Evolutionary conservation across 2,113 vertebrate genomes (phyloP), one percentile per base, ranked within the genome.

Genomic region (Brachyistius frenatus): DNA sequence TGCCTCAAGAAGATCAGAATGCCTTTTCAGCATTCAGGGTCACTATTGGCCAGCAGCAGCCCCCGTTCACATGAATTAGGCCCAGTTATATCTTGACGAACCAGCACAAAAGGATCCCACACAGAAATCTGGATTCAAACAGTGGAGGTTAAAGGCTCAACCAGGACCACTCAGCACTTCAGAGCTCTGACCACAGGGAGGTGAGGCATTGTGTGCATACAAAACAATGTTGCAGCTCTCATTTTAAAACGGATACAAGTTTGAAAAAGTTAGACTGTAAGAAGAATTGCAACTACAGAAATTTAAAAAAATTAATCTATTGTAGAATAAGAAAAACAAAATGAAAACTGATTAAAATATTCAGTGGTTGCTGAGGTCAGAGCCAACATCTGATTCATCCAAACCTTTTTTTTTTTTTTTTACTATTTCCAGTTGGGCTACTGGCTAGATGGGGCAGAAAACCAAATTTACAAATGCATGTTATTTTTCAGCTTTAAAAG

Each of bases 1-100:
- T 93, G 76, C 85, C 91, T 95, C 93, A 74, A 92, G 93, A 93
- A 94, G 93, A 95, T 94, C 94, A 95, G 81, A 88, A 91, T 88
- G 66, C 70, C 81, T 89, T 90, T 93, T 86, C 86, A 93, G 78
- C 71, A 92, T 91, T 87, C 44, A 90, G 86, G 89, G 90, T 89
- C 88, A 86, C 84, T 89, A 81, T 90, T 93, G 94, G 93, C 94
- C 92, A 73, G 85, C 89, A 89, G 73, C 85, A 90, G 85, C 79
- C 86, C 86, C 93, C 94, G 93, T 94, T 91, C 93, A 83, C 88
- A 87, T 83, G 90, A 88, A 86, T 88, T 94, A 39, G 33, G 66
- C 82, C 70, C 65, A 86, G 84, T 87, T 83, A 84, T 88, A 87
- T 86, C 78, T 86, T 84, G 78, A 80, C 13, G 50, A 85, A 66